Conservation (phyloP, 2,113 vertebrate genomes). For the Catharus fuscescens region DNA sequence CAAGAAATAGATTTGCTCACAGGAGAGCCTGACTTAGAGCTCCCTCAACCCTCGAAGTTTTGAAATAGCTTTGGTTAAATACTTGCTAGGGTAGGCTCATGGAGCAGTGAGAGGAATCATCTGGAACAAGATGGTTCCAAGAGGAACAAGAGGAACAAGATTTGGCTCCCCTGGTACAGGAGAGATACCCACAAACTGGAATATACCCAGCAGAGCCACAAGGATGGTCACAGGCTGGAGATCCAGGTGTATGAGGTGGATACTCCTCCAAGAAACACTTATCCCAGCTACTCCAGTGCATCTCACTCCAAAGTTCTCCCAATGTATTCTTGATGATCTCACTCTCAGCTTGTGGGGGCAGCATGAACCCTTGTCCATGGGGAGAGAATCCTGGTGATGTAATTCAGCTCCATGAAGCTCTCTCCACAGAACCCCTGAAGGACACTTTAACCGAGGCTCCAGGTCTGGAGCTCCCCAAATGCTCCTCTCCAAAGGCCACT, state of each 20-base stretch:
- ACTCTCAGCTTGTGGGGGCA: neutral
- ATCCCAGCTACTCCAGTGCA: neutral
- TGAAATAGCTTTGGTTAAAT: neutral
- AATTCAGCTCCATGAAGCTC: neutral
- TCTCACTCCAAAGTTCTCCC: neutral
- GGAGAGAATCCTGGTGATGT: neutral
- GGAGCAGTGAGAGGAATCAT: neutral
- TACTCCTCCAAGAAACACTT: neutral
- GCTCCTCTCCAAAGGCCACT: neutral
- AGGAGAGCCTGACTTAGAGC: neutral
- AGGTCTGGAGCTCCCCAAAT: neutral
- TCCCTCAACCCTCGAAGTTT: neutral
- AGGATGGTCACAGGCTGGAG: neutral
- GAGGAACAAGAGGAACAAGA: neutral
- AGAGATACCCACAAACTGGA: neutral
- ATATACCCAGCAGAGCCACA: neutral
- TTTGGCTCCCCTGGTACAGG: neutral
- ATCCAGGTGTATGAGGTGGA: neutral
- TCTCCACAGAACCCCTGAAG: neutral
- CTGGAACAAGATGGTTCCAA: neutral
- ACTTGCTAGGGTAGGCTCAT: neutral
- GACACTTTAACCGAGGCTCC: neutral
- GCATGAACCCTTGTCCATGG: fast-evolving
- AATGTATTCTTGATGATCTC: neutral
- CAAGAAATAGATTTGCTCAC: neutral